These are phyloP conservation scores for Morelia viridis DNA, from an alignment of 2,797 vertebrate genomes.

Conservation along the genomic window DNA sequence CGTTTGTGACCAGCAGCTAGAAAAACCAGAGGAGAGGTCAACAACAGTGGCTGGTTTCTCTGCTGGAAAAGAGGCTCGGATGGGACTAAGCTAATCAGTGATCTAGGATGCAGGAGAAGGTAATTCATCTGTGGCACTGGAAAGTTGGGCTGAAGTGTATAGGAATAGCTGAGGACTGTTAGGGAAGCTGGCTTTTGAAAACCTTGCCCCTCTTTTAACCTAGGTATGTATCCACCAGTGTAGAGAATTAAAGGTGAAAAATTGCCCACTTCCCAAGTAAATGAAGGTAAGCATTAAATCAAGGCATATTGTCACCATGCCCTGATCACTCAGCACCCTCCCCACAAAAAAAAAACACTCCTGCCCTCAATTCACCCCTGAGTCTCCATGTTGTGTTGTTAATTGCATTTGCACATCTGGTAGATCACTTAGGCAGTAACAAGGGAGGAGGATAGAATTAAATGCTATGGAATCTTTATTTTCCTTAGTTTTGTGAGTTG, in stretches of 20 bases:
- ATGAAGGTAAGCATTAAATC: neutral
- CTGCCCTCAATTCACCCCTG: neutral
- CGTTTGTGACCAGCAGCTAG: neutral
- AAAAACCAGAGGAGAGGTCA: neutral
- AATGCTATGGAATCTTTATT: neutral
- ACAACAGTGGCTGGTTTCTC: neutral
- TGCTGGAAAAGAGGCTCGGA: neutral
- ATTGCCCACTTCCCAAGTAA: neutral
- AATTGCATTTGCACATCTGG: slow-evolving; percentile 2
- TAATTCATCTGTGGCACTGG: neutral
- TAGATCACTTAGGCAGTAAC: neutral
- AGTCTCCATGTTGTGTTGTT: neutral
- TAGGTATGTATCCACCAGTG: neutral
- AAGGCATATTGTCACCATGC: no score
- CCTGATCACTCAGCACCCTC: neutral
- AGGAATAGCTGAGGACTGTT: neutral
- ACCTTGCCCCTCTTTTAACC: neutral
- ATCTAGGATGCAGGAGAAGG: neutral
- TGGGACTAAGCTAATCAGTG: neutral
- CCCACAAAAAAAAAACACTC: neutral
- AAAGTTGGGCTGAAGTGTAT: neutral
- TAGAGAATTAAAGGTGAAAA: neutral
- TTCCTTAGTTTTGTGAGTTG: slow-evolving; percentile 8
- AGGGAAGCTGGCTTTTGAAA: neutral
- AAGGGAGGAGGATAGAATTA: neutral